Evolutionary conservation across 2,113 vertebrate genomes (phyloP).

Genomic region (Tyrannus savana): DNA sequence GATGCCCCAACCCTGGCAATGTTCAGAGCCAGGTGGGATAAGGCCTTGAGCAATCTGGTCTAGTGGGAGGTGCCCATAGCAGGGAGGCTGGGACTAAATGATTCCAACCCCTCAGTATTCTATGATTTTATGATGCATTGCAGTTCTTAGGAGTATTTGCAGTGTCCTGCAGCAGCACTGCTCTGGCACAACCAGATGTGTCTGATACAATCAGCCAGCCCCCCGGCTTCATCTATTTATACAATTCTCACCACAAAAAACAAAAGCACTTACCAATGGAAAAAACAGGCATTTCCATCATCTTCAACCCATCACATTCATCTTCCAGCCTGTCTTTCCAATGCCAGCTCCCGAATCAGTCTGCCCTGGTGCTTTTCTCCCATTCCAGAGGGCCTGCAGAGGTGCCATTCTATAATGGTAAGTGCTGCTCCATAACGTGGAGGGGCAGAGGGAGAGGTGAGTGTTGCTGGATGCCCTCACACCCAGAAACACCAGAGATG

Average conservation of each 20-base stretch:
- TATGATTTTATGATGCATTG: fast-evolving
- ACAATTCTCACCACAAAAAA: neutral
- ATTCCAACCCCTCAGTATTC: neutral
- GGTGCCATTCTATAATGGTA: fast-evolving
- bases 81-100: neutral
- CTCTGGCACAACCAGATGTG: neutral
- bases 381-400: fast-evolving
- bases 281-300: neutral
- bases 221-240: neutral
- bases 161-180: neutral
- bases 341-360: neutral
- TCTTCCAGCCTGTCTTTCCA: neutral
- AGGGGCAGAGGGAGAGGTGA: neutral
- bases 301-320: neutral
- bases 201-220: neutral
- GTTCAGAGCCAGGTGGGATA: neutral
- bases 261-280: neutral
- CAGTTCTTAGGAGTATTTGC: too few relatives aligned
- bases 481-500: neutral
- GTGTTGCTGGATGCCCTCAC: fast-evolving
- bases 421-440: fast-evolving
- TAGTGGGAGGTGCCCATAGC: neutral
- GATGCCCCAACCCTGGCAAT: neutral
- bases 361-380: neutral
- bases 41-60: neutral